phyloP scores from a whole-genome alignment of 2,797 vertebrate species.

The Allobates femoralis region DNA sequence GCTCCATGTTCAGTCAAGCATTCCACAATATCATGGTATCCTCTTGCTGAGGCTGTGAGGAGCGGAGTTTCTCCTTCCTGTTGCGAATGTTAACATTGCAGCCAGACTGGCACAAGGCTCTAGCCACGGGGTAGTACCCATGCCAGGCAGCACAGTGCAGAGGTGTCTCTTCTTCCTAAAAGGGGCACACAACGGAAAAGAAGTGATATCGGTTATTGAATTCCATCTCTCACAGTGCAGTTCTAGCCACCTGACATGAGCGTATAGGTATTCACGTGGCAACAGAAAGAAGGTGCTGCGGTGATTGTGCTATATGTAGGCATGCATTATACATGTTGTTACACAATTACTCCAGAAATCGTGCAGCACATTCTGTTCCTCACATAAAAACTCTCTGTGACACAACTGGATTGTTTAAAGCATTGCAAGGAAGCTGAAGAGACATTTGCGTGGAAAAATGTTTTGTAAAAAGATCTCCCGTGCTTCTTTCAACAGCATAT shows the following conservation, averaged over 20 bases:
- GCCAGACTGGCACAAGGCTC: slow-evolving; percentile 85
- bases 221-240: not conserved
- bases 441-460: not conserved
- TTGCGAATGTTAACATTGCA: slow-evolving; percentile 89
- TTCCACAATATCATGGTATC: slow-evolving; percentile 94
- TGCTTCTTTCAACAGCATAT: slow-evolving; percentile 3
- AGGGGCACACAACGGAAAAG: not conserved
- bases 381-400: slow-evolving; percentile 25
- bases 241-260: not conserved
- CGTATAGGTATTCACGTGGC: not conserved
- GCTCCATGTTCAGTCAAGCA: slow-evolving; percentile 88
- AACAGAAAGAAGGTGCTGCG: not conserved
- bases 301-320: not conserved
- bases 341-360: not conserved
- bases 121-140: slow-evolving; percentile 89
- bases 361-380: not conserved
- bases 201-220: not conserved
- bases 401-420: slow-evolving; percentile 15
- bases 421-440: not conserved
- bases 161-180: slow-evolving; percentile 93
- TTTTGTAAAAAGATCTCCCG: slow-evolving; percentile 21
- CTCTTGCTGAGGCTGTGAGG: slow-evolving; percentile 91
- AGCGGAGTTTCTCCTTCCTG: slow-evolving; percentile 91
- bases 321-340: not conserved
- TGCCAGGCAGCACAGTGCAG: slow-evolving; percentile 97